Evolutionary conservation across 2,113 vertebrate genomes (phyloP).

Genomic region (Anas platyrhynchos): DNA sequence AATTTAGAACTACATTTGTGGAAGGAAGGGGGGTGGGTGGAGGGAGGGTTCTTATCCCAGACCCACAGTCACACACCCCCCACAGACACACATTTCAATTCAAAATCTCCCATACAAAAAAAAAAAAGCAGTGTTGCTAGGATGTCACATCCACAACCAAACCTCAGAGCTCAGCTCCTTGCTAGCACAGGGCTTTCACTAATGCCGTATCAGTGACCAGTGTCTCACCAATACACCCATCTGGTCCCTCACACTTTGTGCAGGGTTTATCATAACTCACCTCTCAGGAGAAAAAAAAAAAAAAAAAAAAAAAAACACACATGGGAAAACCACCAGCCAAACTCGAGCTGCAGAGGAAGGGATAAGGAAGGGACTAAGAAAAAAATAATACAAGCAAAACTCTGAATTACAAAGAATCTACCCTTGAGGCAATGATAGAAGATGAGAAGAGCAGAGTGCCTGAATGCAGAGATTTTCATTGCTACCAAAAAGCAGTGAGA

Average conservation of each 20-base stretch:
- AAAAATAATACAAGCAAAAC: slow-evolving; percentile 42
- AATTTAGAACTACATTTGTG: neutral
- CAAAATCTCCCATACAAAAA: neutral
- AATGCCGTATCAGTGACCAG: neutral
- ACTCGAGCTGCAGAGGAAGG: neutral
- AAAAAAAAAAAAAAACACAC: neutral
- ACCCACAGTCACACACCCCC: neutral
- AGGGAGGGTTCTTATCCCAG: neutral
- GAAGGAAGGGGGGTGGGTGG: neutral
- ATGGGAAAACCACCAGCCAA: slow-evolving; percentile 12
- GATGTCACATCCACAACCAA: neutral
- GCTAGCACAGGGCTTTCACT: neutral
- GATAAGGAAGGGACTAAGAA: neutral
- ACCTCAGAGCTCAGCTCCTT: neutral
- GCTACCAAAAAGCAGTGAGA: neutral
- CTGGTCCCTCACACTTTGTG: neutral
- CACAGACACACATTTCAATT: neutral
- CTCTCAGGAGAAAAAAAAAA: neutral
- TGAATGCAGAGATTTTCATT: neutral
- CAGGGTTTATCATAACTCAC: neutral
- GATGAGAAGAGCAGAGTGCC: slow-evolving; percentile 15
- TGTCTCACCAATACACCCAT: accelerated
- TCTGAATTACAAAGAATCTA: slow-evolving; percentile 23
- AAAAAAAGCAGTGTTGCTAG: neutral
- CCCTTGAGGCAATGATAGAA: slow-evolving; percentile 7